phyloP scores from a whole-genome alignment of 2,113 vertebrate species.

The Ceyx cyanopectus region DNA sequence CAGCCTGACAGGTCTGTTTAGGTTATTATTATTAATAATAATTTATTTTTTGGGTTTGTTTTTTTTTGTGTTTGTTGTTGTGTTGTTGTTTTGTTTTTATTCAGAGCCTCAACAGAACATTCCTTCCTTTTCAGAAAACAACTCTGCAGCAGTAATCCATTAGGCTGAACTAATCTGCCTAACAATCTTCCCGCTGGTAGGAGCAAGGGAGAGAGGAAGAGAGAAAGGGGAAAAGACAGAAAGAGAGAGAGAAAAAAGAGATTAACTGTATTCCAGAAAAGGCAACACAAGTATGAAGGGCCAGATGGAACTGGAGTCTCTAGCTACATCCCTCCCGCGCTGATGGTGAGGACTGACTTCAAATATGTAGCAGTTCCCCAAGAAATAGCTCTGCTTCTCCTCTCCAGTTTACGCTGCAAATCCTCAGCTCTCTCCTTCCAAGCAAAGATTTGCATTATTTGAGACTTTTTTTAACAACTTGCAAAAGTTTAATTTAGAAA shows the following conservation, averaged over 20 bases:
- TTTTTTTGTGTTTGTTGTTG: no score
- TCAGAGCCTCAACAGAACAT: not conserved
- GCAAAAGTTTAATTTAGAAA: not conserved
- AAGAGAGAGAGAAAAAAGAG: not conserved
- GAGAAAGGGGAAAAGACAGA: not conserved
- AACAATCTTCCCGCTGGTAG: not conserved
- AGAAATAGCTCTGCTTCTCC: not conserved
- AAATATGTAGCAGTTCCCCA: slow-evolving; percentile 9
- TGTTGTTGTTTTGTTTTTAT: not conserved
- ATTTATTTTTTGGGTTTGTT: no score
- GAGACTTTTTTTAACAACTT: not conserved
- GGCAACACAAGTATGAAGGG: not conserved
- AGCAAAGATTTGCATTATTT: not conserved
- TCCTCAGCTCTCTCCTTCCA: not conserved
- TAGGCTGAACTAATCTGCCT: not conserved
- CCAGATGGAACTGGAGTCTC: not conserved
- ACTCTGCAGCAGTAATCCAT: not conserved
- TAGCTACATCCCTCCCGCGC: not conserved
- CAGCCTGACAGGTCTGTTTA: not conserved
- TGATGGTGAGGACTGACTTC: not conserved
- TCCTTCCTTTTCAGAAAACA: not conserved
- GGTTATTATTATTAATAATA: not conserved
- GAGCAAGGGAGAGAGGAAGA: not conserved
- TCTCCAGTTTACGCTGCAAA: not conserved
- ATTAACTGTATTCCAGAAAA: not conserved